phyloP scores from a whole-genome alignment of 2,888 invertebrate species.

The Caenorhabditis sp. region DNA sequence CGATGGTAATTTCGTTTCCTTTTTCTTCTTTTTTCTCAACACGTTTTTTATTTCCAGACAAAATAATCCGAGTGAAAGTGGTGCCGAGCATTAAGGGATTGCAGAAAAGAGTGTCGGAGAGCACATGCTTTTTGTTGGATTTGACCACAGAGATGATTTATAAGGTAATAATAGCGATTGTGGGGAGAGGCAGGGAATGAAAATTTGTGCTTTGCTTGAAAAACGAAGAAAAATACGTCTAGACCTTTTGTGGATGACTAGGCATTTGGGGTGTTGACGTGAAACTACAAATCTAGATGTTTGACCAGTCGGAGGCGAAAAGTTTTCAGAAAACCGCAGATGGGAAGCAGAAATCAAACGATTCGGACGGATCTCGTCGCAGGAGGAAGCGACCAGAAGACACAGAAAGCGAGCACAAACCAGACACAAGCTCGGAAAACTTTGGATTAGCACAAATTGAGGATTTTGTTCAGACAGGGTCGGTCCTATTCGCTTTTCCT shows the following conservation, averaged over 20 bases:
- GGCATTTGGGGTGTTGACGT: too few relatives aligned
- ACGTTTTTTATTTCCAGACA: slow-evolving; percentile 19
- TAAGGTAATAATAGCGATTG: slow-evolving; percentile 3
- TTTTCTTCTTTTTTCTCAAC: background rate
- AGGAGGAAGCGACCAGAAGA: slow-evolving; percentile 7
- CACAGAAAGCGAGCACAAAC: slow-evolving; percentile 15
- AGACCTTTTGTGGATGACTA: too few relatives aligned
- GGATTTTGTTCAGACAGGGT: slow-evolving; percentile 54
- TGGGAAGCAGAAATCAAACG: slow-evolving; percentile 4
- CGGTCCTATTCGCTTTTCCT: too few relatives aligned
- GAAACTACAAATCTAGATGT: too few relatives aligned
- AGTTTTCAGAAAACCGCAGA: slow-evolving; percentile 13
- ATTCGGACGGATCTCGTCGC: background rate
- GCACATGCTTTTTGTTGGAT: slow-evolving; percentile 45
- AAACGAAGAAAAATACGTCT: too few relatives aligned
- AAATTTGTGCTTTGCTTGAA: too few relatives aligned
- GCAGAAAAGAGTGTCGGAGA: slow-evolving; percentile 23
- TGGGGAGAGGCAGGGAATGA: background rate
- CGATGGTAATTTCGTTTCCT: too few relatives aligned
- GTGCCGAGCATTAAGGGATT: slow-evolving; percentile 36
- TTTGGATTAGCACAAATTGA: slow-evolving; percentile 30
- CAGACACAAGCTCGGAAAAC: slow-evolving; percentile 12
- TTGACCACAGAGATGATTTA: slow-evolving; percentile 18
- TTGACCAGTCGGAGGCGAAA: too few relatives aligned
- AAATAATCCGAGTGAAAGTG: slow-evolving; percentile 38